phyloP scores from a whole-genome alignment of 1,140 invertebrate species.

The Anadara kagoshimensis region DNA sequence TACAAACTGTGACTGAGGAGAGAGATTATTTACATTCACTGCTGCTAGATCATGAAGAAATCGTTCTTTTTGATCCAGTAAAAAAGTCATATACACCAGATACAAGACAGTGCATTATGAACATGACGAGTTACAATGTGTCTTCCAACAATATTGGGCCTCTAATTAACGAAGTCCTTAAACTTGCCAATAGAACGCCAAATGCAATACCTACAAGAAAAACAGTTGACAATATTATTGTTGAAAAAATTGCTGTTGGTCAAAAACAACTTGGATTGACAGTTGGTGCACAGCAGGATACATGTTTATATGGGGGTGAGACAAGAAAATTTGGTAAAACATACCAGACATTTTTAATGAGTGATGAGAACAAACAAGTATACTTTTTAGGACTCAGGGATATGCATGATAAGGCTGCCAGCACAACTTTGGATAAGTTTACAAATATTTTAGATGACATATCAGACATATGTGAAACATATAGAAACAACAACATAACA shows the following conservation, averaged over 20 bases:
- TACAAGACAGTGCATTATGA: no score
- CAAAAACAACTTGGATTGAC: no score
- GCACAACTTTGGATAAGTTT: conserved; percentile 30
- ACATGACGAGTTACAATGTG: no score
- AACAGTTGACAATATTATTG: no score
- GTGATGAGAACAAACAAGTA: conserved; percentile 21
- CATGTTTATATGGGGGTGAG: conserved; percentile 35
- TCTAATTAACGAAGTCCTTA: not conserved
- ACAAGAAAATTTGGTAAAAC: conserved; percentile 29
- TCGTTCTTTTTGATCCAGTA: not conserved
- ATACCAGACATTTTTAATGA: conserved; percentile 14
- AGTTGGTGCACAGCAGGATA: no score
- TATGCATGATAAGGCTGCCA: conserved; percentile 26
- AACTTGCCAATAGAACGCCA: not conserved
- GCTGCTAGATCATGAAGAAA: not conserved
- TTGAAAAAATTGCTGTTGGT: no score
- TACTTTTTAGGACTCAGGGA: no score
- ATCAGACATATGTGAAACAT: not conserved
- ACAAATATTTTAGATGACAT: conserved; percentile 38
- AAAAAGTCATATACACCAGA: no score
- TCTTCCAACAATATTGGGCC: not conserved
- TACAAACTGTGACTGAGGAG: not conserved
- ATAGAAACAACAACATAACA: not conserved
- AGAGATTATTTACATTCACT: not conserved
- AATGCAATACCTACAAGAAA: not conserved